Evolutionary conservation across 2,888 invertebrate genomes (phyloP), one percentile per base, ranked within the genome.

Genomic region (Archips xylosteana): DNA sequence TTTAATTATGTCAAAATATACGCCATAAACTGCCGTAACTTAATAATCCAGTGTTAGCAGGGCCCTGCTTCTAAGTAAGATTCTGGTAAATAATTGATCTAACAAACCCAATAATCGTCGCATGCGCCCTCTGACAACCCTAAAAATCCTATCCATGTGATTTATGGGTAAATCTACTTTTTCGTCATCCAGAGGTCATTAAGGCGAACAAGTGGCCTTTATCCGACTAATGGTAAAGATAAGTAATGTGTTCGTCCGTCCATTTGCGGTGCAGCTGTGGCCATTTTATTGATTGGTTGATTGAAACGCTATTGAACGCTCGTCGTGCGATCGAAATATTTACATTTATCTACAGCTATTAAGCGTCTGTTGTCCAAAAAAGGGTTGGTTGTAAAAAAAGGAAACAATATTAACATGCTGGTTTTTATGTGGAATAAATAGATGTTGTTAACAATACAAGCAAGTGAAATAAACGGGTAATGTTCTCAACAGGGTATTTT

Each of bases 141-240:
- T 49, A 34, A 15, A 34, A 4, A 49, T 64, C 49, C 36, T 51
- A 15, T 36, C 51, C 51, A 0, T 8, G 32, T 65, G 65, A 65
- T 65, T 65, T 65, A 65, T 65, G 65, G 65, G 13, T 10, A 51
- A 65, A 34, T 51, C 65, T 51, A 67, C 66, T 66, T 45, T 73
- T 78, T 76, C 75, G 79, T 77, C 75, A 78, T 79, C 73, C 63
- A 75, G 76, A 82, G 85, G 83, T 87, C 85, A 87, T 87, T 85
- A 86, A 80, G 77, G 78, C 79, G 83, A 84, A 88, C 89, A 89
- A 88, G 87, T 86, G 83, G 80, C 81, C 85, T 88, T 87, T 87
- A 86, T 87, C 83, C 84, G 79, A 72, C 87, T 90, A 90, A 90
- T 91, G 89, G 86, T 85, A 79, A 73, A 85, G 89, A 90, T 89